phyloP scores from a whole-genome alignment of 2,113 vertebrate species.

The Seriola dumerili region DNA sequence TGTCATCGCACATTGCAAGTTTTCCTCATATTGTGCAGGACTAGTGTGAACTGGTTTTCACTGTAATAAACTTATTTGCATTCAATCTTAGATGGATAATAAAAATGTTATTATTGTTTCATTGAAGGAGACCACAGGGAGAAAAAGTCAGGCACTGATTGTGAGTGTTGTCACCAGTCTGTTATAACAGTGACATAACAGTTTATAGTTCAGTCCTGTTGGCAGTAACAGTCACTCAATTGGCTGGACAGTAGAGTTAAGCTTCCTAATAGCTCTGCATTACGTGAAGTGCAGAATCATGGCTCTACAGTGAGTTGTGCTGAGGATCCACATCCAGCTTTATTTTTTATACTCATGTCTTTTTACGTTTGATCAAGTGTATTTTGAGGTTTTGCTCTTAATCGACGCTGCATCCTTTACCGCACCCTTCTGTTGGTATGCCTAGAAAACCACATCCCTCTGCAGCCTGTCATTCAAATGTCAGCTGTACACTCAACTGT shows the following conservation, averaged over 20 bases:
- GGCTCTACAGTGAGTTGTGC: background rate
- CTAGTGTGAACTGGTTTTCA: background rate
- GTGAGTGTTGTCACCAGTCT: background rate
- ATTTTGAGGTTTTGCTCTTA: conserved; percentile 1
- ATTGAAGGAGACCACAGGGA: background rate
- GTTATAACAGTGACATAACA: background rate
- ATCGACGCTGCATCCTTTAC: background rate
- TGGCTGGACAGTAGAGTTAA: background rate
- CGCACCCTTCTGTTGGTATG: conserved; percentile 2
- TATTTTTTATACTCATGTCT: background rate
- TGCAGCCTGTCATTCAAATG: conserved; percentile 35
- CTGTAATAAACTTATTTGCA: background rate
- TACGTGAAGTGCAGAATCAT: background rate
- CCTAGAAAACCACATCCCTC: conserved; percentile 38
- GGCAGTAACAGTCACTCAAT: background rate
- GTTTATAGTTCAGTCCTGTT: background rate
- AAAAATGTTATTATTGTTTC: background rate
- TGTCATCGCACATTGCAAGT: too few species aligned
- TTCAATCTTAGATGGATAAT: background rate
- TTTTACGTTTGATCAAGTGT: conserved; percentile 11
- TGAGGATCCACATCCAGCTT: background rate
- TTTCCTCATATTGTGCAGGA: too few species aligned
- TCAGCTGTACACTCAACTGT: conserved; percentile 43
- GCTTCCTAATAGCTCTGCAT: background rate
- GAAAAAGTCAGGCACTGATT: conserved; percentile 7